Percentiles rank a stretch among this genome's conserved stretches.
phyloP scores from a whole-genome alignment of 2,113 vertebrate genomes.

The Pycnonotus jocosus region DNA sequence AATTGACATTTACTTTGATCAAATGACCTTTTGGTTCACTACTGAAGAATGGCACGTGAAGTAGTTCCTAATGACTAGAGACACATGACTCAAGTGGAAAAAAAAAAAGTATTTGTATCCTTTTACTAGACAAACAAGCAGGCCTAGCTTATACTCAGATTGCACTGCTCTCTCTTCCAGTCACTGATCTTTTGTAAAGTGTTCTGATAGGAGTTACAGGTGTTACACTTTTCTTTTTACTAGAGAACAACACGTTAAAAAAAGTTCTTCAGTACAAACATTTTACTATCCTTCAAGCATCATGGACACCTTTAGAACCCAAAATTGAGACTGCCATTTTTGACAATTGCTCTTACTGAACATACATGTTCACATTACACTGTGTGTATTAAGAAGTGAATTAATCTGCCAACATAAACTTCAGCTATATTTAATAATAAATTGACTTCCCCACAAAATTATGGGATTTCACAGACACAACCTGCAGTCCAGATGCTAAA shows the following conservation, averaged over 20 bases:
- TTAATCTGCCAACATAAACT: not conserved
- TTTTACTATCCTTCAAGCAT: not conserved
- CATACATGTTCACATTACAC: not conserved
- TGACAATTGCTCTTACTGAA: not conserved
- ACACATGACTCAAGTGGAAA: not conserved
- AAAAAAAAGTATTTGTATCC: not conserved
- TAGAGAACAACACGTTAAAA: not conserved
- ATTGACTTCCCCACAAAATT: not conserved
- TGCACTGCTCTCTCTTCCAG: not conserved
- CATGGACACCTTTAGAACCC: not conserved
- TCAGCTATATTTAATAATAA: not conserved
- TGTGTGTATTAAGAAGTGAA: not conserved
- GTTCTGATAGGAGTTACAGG: not conserved
- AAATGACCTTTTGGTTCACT: not conserved
- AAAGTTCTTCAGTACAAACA: not conserved
- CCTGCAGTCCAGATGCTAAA: not conserved
- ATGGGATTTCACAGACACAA: not conserved
- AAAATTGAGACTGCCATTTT: not conserved
- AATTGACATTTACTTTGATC: not conserved
- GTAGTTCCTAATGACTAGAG: not conserved
- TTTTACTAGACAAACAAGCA: not conserved
- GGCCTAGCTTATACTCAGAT: not conserved
- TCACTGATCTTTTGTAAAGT: not conserved
- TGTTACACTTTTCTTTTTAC: not conserved
- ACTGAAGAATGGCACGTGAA: not conserved